These are phyloP conservation scores for Genyomyrus donnyi DNA, from an alignment of 2,113 vertebrate species.

Conservation along the genomic window DNA sequence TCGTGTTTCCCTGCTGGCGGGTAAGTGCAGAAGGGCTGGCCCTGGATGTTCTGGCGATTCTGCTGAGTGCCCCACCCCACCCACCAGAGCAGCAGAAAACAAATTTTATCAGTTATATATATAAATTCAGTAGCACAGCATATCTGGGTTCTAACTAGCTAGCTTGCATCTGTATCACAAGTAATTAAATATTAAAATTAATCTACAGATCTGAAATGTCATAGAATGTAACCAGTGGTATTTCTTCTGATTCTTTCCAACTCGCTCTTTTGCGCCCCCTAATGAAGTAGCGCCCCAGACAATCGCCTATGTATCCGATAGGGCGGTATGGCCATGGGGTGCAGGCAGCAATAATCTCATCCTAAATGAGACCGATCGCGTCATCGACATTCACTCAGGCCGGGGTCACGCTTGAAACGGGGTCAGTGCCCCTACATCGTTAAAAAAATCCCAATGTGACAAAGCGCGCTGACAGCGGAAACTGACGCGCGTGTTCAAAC, in stretches of 20 bases:
- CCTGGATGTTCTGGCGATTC: neutral
- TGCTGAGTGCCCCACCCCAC: neutral
- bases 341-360: neutral
- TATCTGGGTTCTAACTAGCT: neutral
- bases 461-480: neutral
- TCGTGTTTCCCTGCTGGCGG: neutral
- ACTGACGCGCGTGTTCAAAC: conserved; percentile 3
- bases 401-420: neutral
- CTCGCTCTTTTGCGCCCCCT: neutral
- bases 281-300: neutral
- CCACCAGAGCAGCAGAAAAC: neutral
- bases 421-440: neutral
- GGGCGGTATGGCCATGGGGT: neutral
- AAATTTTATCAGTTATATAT: neutral
- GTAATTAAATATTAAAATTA: neutral
- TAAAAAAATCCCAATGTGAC: neutral
- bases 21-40: neutral
- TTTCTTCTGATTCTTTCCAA: neutral
- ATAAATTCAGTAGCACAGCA: neutral
- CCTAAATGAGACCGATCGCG: neutral
- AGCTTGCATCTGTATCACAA: neutral
- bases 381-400: neutral
- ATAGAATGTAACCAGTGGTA: neutral
- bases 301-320: neutral
- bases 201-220: neutral